Evolutionary conservation across 1,140 invertebrate genomes (phyloP).

Genomic region (Agrypnia vestita): DNA sequence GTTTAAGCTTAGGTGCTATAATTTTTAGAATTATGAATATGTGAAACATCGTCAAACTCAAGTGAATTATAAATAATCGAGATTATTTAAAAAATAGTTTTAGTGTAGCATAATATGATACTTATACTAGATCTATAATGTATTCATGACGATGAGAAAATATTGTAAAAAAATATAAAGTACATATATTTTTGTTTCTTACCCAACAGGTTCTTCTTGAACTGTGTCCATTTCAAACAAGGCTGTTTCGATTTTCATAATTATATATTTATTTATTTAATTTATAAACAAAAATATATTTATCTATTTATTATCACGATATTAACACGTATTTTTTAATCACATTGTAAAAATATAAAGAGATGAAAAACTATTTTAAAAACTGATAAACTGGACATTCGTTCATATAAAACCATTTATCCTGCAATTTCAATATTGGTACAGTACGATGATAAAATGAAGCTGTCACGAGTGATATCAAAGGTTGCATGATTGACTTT

Average conservation of each 20-base stretch:
- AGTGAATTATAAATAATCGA: too few relatives aligned
- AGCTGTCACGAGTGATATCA: too few relatives aligned
- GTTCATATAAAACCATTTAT: background rate
- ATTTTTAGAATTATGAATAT: too few relatives aligned
- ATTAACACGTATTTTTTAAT: background rate
- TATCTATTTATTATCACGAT: background rate
- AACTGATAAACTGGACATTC: background rate
- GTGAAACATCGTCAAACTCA: too few relatives aligned
- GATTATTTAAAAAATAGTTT: too few relatives aligned
- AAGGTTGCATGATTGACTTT: too few relatives aligned
- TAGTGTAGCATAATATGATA: too few relatives aligned
- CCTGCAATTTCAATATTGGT: background rate
- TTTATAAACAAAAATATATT: background rate
- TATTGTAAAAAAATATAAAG: too few relatives aligned
- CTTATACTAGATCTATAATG: too few relatives aligned
- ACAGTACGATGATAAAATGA: too few relatives aligned
- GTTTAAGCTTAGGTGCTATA: too few relatives aligned
- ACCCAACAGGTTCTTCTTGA: conserved; percentile 49
- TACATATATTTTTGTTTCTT: background rate
- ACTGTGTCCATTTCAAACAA: conserved; percentile 48
- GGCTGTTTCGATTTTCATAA: background rate
- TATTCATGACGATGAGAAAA: too few relatives aligned
- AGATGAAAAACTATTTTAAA: background rate
- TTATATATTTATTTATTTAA: background rate
- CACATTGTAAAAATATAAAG: background rate